Conservation (phyloP, 1,140 invertebrate genomes). For the Lineus longissimus region DNA sequence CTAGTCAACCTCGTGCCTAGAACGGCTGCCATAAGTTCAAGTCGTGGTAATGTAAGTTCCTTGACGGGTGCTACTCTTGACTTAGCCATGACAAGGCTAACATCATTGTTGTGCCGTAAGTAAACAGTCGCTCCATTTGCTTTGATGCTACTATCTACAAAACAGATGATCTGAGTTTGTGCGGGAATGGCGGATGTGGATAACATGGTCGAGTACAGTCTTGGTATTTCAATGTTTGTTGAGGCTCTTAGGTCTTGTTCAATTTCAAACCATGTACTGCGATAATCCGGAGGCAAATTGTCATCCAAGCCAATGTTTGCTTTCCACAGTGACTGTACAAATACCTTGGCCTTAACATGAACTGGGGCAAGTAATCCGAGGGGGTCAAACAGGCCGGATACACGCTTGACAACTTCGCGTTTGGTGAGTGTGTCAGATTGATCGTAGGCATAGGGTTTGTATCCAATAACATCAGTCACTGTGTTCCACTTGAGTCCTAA, state of each 20-base stretch:
- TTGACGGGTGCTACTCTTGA: conserved; percentile 17
- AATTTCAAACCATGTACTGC: neutral
- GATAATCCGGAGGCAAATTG: neutral
- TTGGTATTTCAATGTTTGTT: too few relatives aligned
- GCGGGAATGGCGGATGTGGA: neutral
- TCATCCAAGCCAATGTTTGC: conserved; percentile 16
- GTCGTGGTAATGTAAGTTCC: conserved; percentile 16
- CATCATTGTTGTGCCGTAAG: conserved; percentile 5
- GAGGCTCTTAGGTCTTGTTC: neutral
- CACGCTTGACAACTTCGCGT: conserved; percentile 11
- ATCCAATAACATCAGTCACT: neutral
- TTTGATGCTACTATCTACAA: conserved; percentile 16
- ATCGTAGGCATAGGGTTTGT: neutral
- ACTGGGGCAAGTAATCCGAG: conserved; percentile 18
- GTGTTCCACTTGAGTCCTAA: neutral
- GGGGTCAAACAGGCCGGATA: conserved; percentile 18
- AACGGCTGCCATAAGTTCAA: conserved; percentile 21
- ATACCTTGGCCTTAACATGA: conserved; percentile 15
- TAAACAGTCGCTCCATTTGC: conserved; percentile 19
- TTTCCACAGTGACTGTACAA: conserved; percentile 20
- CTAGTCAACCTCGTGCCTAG: conserved; percentile 16
- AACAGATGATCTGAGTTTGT: neutral
- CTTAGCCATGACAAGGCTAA: conserved; percentile 16
- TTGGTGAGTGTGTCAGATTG: conserved; percentile 10
- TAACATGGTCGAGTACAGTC: neutral